A percentile compares a stretch with the other conserved stretches of the same genome.
Conservation (phyloP, 2,888 invertebrate genomes). For the Colletes collaris region DNA sequence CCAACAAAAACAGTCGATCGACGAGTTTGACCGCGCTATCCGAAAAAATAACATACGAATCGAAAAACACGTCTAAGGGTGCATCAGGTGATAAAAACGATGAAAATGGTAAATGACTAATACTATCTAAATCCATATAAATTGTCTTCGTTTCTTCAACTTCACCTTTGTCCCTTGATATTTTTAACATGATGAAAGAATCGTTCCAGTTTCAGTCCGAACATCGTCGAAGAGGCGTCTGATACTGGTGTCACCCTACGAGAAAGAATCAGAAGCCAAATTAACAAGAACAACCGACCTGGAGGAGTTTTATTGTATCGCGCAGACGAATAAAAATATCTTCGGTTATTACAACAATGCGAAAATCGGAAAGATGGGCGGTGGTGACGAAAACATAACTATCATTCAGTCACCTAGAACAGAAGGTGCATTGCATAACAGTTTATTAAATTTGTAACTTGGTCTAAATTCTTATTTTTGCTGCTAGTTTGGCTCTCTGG, state of each 20-base stretch:
- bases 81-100: constrained; percentile 75
- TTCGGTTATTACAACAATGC: constrained; percentile 61
- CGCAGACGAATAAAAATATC: constrained; percentile 48
- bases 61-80: constrained; percentile 74
- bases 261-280: constrained; percentile 69
- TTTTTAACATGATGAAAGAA: constrained; percentile 9
- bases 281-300: constrained; percentile 61
- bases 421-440: constrained; percentile 59
- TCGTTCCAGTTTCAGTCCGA: constrained; percentile 58
- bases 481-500: constrained; percentile 70
- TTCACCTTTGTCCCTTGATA: too few species aligned
- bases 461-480: background rate
- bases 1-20: constrained; percentile 39
- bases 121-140: too few species aligned
- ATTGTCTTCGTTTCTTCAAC: too few species aligned
- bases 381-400: constrained; percentile 73
- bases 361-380: constrained; percentile 67
- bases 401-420: constrained; percentile 67
- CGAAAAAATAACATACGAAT: constrained; percentile 54
- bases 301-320: constrained; percentile 60
- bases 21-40: constrained; percentile 68
- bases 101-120: constrained; percentile 66
- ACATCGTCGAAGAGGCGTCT: constrained; percentile 71
- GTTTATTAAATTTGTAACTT: background rate
- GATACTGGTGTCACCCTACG: constrained; percentile 74